These are phyloP conservation scores for Drosophila hamatofila DNA, from an alignment of 2,888 invertebrate genomes.

Conservation along the genomic window DNA sequence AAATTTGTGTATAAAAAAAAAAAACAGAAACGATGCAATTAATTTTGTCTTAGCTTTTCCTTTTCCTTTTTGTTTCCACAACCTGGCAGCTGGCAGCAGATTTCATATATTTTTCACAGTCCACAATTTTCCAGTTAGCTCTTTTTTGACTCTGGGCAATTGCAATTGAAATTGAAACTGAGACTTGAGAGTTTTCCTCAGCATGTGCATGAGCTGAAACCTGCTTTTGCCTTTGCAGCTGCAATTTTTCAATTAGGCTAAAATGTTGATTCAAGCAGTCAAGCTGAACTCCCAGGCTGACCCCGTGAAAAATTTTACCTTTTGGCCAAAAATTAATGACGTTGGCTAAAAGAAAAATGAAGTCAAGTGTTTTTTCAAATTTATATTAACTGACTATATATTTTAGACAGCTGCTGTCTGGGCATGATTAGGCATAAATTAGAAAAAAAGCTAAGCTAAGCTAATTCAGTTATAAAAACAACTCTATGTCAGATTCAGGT, in stretches of 20 bases:
- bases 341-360: neutral
- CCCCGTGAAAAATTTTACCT: neutral
- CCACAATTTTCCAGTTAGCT: neutral
- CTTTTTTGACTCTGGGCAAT: slow-evolving; percentile 7
- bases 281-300: slow-evolving; percentile 10
- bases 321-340: neutral
- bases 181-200: neutral
- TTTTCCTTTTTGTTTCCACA: neutral
- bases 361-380: neutral
- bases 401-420: neutral
- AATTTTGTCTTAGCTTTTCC: slow-evolving; percentile 36
- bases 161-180: slow-evolving; percentile 22
- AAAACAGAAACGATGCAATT: slow-evolving; percentile 18
- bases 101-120: neutral
- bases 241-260: slow-evolving; percentile 8
- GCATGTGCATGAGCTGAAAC: neutral
- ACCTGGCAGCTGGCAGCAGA: neutral
- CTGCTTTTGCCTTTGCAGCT: neutral
- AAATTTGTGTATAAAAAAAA: slow-evolving; percentile 2
- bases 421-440: neutral
- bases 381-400: neutral
- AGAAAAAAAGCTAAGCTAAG: neutral
- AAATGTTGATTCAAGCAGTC: slow-evolving; percentile 4
- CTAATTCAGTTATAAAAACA: neutral
- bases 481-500: neutral